Conservation (phyloP, 1,140 invertebrate genomes). For the Neodiprion virginianus region DNA sequence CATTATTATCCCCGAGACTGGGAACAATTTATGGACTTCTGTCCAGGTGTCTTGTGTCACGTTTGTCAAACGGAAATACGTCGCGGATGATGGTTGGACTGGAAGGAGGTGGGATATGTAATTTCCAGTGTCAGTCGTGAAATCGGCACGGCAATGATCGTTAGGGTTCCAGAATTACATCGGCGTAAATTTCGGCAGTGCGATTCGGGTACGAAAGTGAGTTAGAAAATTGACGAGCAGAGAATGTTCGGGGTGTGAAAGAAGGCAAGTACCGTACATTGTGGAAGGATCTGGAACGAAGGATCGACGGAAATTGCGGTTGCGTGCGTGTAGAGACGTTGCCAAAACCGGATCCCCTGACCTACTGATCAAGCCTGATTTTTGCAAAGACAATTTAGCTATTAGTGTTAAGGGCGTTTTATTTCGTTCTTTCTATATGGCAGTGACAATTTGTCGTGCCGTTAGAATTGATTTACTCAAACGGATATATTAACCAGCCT, state of each 20-base stretch:
- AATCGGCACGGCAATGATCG: too few relatives aligned
- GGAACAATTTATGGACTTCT: too few relatives aligned
- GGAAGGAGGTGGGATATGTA: too few relatives aligned
- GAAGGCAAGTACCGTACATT: background rate
- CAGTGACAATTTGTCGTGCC: background rate
- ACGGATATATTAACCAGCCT: background rate
- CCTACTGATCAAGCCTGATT: slow-evolving; percentile 2
- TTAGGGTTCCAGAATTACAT: too few relatives aligned
- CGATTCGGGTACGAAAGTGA: background rate
- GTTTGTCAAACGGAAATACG: too few relatives aligned
- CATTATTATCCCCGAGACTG: too few relatives aligned
- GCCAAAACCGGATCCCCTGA: background rate
- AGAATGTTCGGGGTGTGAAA: background rate
- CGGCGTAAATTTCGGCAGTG: too few relatives aligned
- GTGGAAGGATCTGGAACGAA: background rate
- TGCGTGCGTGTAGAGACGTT: too few relatives aligned
- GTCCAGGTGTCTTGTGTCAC: too few relatives aligned
- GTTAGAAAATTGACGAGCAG: background rate
- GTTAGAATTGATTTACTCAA: background rate
- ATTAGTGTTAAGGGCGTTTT: slow-evolving; percentile 5
- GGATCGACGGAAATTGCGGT: background rate
- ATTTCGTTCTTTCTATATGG: slow-evolving; percentile 1
- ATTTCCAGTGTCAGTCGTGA: too few relatives aligned
- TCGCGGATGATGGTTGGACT: too few relatives aligned
- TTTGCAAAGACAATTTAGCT: slow-evolving; percentile 12